These are phyloP conservation scores for Ennomos fuscantarius DNA, from an alignment of 2,888 invertebrate species.

Conservation along the genomic window DNA sequence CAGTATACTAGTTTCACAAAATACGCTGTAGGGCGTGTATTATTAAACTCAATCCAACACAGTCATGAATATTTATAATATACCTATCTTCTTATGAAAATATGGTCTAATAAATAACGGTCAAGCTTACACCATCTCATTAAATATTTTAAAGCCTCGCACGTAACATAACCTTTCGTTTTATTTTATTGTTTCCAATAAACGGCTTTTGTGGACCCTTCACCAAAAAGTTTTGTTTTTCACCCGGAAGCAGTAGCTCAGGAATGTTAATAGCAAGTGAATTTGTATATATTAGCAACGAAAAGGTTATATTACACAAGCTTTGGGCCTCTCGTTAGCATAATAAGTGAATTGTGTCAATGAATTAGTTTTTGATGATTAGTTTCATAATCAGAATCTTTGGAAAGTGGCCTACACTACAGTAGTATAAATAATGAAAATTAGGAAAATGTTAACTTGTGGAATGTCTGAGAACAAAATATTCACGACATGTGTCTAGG, in stretches of 20 bases:
- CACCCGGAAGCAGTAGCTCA: conserved; percentile 18
- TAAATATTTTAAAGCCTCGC: conserved; percentile 15
- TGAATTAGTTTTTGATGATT: conserved; percentile 4
- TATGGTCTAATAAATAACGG: conserved; percentile 15
- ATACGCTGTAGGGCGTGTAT: too few relatives aligned
- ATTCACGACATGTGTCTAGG: too few relatives aligned
- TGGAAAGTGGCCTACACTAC: not conserved
- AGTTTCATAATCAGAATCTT: not conserved
- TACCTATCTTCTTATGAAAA: not conserved
- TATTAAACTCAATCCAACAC: too few relatives aligned
- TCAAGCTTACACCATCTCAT: conserved; percentile 8
- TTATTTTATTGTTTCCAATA: conserved; percentile 24
- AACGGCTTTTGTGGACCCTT: conserved; percentile 20
- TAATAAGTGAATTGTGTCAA: conserved; percentile 5
- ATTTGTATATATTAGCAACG: conserved; percentile 15
- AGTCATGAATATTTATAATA: too few relatives aligned
- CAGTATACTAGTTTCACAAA: too few relatives aligned
- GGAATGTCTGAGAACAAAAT: too few relatives aligned
- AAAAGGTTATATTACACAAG: conserved; percentile 20
- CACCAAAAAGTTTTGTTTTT: conserved; percentile 12
- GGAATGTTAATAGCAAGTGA: conserved; percentile 12
- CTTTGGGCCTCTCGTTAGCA: conserved; percentile 10
- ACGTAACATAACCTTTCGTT: conserved; percentile 19
- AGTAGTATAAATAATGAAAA: conserved; percentile 2
- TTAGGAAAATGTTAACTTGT: not conserved